Evolutionary conservation across 2,797 vertebrate species (phyloP).

Genomic region (Karalla daura): DNA sequence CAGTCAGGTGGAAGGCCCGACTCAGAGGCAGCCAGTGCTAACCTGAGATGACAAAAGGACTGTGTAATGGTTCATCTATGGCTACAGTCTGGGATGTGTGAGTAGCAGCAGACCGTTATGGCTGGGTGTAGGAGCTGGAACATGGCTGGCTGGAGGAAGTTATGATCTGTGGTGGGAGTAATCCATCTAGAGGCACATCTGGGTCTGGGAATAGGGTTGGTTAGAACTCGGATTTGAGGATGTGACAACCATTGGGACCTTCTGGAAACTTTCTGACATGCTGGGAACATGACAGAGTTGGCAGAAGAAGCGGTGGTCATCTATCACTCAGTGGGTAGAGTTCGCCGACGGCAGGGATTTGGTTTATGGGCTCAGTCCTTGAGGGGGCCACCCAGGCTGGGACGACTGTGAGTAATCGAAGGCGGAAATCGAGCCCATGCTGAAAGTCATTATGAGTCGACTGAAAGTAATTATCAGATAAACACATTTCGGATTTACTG

Average conservation of each 20-base stretch:
- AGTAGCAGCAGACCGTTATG: conserved; percentile 40
- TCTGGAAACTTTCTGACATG: conserved; percentile 48
- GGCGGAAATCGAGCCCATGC: conserved; percentile 21
- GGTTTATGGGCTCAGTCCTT: conserved; percentile 25
- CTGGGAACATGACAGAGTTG: conserved; percentile 30
- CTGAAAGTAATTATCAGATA: conserved; percentile 49
- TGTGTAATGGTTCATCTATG: conserved; percentile 41
- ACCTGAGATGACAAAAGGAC: conserved; percentile 35
- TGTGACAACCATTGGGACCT: conserved; percentile 35
- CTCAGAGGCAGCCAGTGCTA: conserved; percentile 46
- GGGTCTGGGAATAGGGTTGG: conserved; percentile 37
- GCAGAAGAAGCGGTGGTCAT: conserved; percentile 30
- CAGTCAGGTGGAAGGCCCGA: conserved; percentile 64
- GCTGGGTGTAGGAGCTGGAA: conserved; percentile 48
- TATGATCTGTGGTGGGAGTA: conserved; percentile 55
- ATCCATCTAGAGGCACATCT: conserved; percentile 56
- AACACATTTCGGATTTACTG: conserved; percentile 41
- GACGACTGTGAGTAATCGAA: conserved; percentile 28
- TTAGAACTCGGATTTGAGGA: conserved; percentile 41
- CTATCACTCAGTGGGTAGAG: conserved; percentile 19
- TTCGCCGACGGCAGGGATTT: conserved; percentile 2
- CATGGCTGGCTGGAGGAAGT: conserved; percentile 37
- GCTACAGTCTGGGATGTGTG: conserved; percentile 40
- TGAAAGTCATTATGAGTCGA: conserved; percentile 40
- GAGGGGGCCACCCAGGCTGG: conserved; percentile 41